These are phyloP conservation scores for Adineta ricciae DNA, from an alignment of 2,888 invertebrate species.

Conservation along the genomic window DNA sequence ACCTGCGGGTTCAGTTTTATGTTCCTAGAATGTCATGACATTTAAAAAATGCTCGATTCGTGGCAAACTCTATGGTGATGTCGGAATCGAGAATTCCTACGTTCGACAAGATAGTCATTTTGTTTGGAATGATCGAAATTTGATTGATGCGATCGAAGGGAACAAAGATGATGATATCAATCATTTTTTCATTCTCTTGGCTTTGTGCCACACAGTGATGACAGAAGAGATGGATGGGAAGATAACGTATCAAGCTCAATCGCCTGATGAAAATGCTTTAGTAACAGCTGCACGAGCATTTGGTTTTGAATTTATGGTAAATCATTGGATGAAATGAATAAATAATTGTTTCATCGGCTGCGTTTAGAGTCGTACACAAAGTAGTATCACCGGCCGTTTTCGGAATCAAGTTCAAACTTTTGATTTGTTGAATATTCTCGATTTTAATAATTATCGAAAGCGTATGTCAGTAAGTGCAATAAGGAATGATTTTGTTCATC, in stretches of 20 bases:
- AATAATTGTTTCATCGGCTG: not conserved
- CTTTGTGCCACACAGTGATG: slow-evolving; percentile 97
- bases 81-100: slow-evolving; percentile 65
- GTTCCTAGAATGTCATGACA: slow-evolving; percentile 46
- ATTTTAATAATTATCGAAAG: slow-evolving; percentile 97
- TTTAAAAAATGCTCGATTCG: slow-evolving; percentile 87
- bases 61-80: slow-evolving; percentile 70
- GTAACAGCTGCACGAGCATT: slow-evolving; percentile 96
- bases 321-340: not conserved
- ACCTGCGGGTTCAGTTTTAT: too few species aligned
- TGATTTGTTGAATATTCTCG: slow-evolving; percentile 89
- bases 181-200: slow-evolving; percentile 79
- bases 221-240: slow-evolving; percentile 72
- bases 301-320: slow-evolving; percentile 74
- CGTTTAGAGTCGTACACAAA: slow-evolving; percentile 49
- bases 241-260: slow-evolving; percentile 68
- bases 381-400: slow-evolving; percentile 59
- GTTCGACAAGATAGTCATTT: slow-evolving; percentile 53
- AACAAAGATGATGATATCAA: slow-evolving; percentile 64
- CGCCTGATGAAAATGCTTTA: slow-evolving; percentile 94
- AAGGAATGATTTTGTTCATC: too few species aligned
- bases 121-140: slow-evolving; percentile 76
- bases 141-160: slow-evolving; percentile 70
- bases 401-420: slow-evolving; percentile 58
- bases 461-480: slow-evolving; percentile 70